phyloP scores from a whole-genome alignment of 92 coral and sea anemone genomes.

The Bergia sp. region DNA sequence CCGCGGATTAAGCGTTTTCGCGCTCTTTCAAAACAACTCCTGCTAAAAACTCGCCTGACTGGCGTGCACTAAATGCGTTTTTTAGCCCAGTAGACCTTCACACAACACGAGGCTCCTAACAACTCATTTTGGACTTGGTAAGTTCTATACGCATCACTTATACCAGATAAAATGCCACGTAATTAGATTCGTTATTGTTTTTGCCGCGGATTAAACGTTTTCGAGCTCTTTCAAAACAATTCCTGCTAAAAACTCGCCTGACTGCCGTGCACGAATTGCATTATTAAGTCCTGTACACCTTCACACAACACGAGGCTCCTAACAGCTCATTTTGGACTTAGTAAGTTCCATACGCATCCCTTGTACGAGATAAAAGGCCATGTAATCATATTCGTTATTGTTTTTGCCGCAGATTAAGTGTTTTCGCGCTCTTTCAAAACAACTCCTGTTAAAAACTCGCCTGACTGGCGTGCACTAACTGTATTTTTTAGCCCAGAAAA shows the following conservation, averaged over 20 bases:
- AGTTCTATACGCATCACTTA: not conserved
- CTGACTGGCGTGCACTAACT: not conserved
- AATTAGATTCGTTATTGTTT: not conserved
- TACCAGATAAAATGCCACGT: not conserved
- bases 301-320: slow-evolving; percentile 12
- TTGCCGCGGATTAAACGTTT: not conserved
- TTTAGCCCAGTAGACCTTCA: slow-evolving; percentile 8
- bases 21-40: slow-evolving; percentile 1
- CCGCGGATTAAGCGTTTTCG: too few relatives aligned
- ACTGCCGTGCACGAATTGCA: not conserved
- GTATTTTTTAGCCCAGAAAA: not conserved
- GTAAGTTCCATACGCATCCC: not conserved
- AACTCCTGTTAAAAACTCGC: not conserved
- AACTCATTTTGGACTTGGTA: not conserved
- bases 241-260: not conserved
- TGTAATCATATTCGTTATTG: not conserved
- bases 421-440: too few relatives aligned
- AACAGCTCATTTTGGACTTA: not conserved
- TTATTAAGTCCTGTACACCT: not conserved
- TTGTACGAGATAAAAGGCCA: too few relatives aligned
- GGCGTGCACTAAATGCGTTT: not conserved
- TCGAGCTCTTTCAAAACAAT: slow-evolving; percentile 3
- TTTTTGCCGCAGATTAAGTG: not conserved
- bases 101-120: slow-evolving; percentile 4
- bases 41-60: not conserved